These are phyloP conservation scores for Drosophila melanosoma DNA, from an alignment of 2,888 invertebrate species.

Conservation along the genomic window DNA sequence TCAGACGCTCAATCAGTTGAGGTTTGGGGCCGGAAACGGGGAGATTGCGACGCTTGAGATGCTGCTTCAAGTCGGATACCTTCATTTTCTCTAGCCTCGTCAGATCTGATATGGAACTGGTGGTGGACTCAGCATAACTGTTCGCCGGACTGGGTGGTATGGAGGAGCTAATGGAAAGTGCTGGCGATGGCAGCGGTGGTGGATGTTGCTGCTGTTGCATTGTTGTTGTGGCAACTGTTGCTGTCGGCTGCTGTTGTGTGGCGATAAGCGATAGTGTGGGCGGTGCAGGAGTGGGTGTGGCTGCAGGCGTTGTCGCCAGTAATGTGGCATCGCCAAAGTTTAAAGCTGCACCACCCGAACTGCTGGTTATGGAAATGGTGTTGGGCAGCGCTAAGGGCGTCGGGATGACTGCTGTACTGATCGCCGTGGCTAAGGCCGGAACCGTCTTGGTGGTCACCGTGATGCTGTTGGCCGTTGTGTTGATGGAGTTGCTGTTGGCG, in stretches of 20 bases:
- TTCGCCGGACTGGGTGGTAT: constrained; percentile 84
- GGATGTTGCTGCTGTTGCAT: constrained; percentile 66
- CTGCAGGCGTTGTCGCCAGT: constrained; percentile 26
- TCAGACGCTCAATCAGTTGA: constrained; percentile 95
- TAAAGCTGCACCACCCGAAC: constrained; percentile 31
- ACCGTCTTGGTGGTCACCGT: constrained; percentile 73
- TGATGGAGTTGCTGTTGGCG: constrained; percentile 67
- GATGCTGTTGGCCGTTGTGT: constrained; percentile 46
- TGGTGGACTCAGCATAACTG: constrained; percentile 83
- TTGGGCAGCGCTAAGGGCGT: constrained; percentile 57
- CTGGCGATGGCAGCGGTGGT: constrained; percentile 86
- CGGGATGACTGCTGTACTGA: constrained; percentile 26
- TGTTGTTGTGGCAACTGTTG: constrained; percentile 16
- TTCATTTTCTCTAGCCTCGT: constrained; percentile 97
- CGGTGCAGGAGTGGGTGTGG: constrained; percentile 52
- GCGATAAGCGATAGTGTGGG: constrained; percentile 76
- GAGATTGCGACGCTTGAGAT: constrained; percentile 96
- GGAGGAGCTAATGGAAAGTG: constrained; percentile 85
- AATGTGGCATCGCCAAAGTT: constrained; percentile 55
- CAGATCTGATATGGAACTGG: constrained; percentile 79
- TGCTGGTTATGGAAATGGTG: constrained; percentile 75
- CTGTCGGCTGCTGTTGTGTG: constrained; percentile 49
- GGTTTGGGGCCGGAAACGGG: constrained; percentile 99
- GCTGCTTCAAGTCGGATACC: constrained; percentile 96
- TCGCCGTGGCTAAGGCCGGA: constrained; percentile 57